Conservation (phyloP, 2,113 vertebrate species). For the Austrofundulus limnaeus region DNA sequence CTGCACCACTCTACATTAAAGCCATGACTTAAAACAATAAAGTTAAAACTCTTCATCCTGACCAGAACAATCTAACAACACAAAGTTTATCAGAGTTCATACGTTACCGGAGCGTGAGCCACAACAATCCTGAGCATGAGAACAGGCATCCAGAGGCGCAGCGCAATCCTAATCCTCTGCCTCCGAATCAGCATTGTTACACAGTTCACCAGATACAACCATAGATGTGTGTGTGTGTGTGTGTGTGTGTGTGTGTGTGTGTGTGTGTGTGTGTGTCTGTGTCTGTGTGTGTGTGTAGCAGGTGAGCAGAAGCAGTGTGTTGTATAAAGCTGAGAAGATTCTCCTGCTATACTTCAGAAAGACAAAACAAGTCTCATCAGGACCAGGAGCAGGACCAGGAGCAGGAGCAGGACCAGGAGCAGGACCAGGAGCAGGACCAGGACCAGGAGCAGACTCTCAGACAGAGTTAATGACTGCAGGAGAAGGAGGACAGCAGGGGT, state of each 20-base stretch:
- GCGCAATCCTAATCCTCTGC: conserved; percentile 91
- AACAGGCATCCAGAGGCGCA: conserved; percentile 93
- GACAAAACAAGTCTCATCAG: not conserved
- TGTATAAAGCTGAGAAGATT: conserved; percentile 5
- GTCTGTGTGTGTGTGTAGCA: conserved; percentile 12
- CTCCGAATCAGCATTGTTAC: conserved; percentile 86
- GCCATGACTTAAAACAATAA: no score
- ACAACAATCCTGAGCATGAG: conserved; percentile 95
- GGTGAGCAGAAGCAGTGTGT: not conserved
- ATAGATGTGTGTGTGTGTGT: conserved; percentile 21
- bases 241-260: conserved; percentile 3
- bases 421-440: not conserved
- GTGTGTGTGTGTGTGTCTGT: conserved; percentile 9
- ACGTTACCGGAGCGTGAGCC: conserved; percentile 85
- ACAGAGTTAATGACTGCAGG: conserved; percentile 23
- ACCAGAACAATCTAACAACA: no score
- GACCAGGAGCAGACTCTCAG: conserved; percentile 5
- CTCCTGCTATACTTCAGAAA: not conserved
- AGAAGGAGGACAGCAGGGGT: conserved; percentile 50
- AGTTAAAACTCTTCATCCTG: no score
- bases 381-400: conserved; percentile 2
- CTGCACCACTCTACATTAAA: no score
- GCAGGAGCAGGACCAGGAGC: conserved; percentile 23
- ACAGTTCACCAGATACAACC: conserved; percentile 30
- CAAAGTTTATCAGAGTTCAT: no score